phyloP scores from a whole-genome alignment of 2,113 vertebrate species.

The Chamaetylas fuelleborni region DNA sequence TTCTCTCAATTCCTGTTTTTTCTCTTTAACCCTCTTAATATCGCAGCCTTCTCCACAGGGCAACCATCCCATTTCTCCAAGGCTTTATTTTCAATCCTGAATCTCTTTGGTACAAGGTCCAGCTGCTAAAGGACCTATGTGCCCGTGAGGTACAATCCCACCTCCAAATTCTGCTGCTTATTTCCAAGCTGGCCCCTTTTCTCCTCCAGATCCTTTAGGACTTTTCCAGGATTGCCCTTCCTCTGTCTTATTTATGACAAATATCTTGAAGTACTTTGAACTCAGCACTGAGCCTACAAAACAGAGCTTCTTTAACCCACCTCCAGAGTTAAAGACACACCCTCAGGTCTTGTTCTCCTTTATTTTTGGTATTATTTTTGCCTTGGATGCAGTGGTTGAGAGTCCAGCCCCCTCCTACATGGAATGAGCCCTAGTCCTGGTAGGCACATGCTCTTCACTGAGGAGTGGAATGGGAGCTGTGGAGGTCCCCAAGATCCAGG shows the following conservation, averaged over 20 bases:
- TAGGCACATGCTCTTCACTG: neutral
- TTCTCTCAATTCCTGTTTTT: neutral
- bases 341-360: neutral
- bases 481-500: neutral
- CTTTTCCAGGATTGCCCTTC: neutral
- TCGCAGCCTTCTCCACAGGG: neutral
- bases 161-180: neutral
- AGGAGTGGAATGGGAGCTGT: neutral
- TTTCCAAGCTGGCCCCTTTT: neutral
- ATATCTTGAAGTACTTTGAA: neutral
- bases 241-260: neutral
- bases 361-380: neutral
- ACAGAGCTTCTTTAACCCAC: neutral
- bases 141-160: neutral
- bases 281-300: neutral
- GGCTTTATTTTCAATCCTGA: neutral
- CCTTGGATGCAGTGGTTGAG: neutral
- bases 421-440: neutral
- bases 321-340: neutral
- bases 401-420: neutral
- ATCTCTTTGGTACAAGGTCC: neutral
- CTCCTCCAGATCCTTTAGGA: neutral
- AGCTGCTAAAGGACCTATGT: rapidly evolving
- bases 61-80: neutral
- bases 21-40: neutral